These are phyloP conservation scores for Villa cingulata DNA, from an alignment of 2,888 invertebrate genomes.

Conservation along the genomic window DNA sequence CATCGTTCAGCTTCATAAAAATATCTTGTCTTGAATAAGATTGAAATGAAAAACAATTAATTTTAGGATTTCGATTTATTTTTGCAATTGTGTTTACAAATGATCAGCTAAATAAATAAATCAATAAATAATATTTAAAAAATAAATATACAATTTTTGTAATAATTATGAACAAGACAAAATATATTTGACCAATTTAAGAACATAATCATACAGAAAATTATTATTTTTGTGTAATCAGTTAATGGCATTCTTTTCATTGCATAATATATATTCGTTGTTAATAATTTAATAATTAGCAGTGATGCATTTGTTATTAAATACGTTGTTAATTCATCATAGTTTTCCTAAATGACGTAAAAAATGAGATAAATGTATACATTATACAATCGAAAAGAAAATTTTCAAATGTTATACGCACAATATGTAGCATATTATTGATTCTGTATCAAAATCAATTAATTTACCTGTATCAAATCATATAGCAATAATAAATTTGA, in stretches of 20 bases:
- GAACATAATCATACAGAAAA: background rate
- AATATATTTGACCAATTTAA: background rate
- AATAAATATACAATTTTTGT: slow-evolving; percentile 1
- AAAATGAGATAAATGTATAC: background rate
- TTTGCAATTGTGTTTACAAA: too few relatives aligned
- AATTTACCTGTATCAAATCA: background rate
- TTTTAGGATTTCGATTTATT: too few relatives aligned
- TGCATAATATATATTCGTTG: too few relatives aligned
- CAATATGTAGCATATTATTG: background rate
- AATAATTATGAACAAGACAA: background rate
- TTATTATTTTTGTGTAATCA: background rate
- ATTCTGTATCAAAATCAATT: background rate
- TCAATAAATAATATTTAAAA: background rate
- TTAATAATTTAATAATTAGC: too few relatives aligned
- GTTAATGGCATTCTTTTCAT: background rate
- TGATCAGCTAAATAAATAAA: background rate
- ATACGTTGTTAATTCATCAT: background rate
- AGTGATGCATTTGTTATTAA: too few relatives aligned
- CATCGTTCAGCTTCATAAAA: too few relatives aligned
- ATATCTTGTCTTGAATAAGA: too few relatives aligned
- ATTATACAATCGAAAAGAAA: too few relatives aligned
- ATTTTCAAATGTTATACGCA: too few relatives aligned
- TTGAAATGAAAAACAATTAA: too few relatives aligned
- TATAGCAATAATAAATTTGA: background rate
- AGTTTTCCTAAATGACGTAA: background rate